phyloP scores from a whole-genome alignment of 2,113 vertebrate species.

The Tyto alba region DNA sequence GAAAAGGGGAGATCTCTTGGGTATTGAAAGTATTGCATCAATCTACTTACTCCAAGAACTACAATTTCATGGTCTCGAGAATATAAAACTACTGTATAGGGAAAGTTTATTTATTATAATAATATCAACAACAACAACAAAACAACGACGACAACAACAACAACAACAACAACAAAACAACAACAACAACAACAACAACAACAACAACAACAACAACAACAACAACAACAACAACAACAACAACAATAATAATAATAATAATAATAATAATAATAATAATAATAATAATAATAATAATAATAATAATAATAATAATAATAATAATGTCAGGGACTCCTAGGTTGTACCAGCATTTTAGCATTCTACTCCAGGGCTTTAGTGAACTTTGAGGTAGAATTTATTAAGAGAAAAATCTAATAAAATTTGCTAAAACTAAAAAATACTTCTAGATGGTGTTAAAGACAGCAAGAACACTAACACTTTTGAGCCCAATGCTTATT shows the following conservation, averaged over 20 bases:
- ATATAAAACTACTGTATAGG: not conserved
- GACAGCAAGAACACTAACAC: not conserved
- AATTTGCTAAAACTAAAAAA: not conserved
- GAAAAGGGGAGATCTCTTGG: not conserved
- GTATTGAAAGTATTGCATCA: not conserved
- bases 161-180: too few relatives aligned
- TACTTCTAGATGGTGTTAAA: not conserved
- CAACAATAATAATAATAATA: too few relatives aligned
- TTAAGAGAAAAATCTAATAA: not conserved
- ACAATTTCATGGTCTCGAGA: not conserved
- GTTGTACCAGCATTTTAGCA: not conserved
- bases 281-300: not conserved
- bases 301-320: too few relatives aligned
- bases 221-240: too few relatives aligned
- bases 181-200: too few relatives aligned
- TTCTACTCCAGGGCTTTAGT: not conserved
- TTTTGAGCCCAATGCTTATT: not conserved
- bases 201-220: too few relatives aligned
- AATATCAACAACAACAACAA: too few relatives aligned
- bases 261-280: too few relatives aligned
- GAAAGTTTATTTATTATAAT: not conserved
- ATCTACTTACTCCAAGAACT: not conserved
- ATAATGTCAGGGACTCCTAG: not conserved
- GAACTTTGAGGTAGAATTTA: not conserved
- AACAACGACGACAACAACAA: too few relatives aligned